Evolutionary conservation across 2,888 invertebrate genomes (phyloP).

Genomic region (Sacculina carcini): DNA sequence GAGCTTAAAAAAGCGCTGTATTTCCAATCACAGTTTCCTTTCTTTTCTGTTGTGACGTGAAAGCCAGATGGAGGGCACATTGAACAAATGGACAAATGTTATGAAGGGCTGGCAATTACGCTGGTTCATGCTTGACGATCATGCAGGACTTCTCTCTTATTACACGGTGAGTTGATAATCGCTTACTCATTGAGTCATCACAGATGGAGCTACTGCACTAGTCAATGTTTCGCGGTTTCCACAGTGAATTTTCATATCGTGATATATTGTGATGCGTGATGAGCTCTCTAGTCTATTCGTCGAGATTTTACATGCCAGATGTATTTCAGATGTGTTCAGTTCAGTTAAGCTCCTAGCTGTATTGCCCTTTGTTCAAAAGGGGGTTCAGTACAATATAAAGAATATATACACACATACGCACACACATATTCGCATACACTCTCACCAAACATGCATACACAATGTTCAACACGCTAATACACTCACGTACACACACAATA

Average conservation of each 20-base stretch:
- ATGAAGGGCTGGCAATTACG: constrained; percentile 93
- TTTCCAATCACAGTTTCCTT: too few species aligned
- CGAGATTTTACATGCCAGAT: too few species aligned
- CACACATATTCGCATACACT: neutral
- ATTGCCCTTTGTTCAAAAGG: neutral
- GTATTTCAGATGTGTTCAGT: too few species aligned
- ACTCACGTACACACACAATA: too few species aligned
- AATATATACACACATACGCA: neutral
- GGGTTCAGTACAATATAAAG: neutral
- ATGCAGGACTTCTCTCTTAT: constrained; percentile 80
- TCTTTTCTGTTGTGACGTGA: too few species aligned
- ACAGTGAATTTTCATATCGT: too few species aligned
- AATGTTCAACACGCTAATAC: too few species aligned
- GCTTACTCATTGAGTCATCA: neutral
- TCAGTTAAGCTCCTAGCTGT: too few species aligned
- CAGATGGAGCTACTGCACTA: neutral
- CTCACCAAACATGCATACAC: neutral
- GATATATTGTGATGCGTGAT: too few species aligned
- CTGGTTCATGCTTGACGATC: constrained; percentile 96
- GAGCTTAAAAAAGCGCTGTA: too few species aligned
- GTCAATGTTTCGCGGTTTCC: neutral
- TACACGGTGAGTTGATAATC: constrained; percentile 39
- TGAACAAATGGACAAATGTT: constrained; percentile 88
- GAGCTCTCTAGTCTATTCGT: too few species aligned
- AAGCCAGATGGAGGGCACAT: constrained; percentile 41